Base-by-base conservation (phyloP, 2,797 vertebrate species). In the Danio albolineatus region DNA sequence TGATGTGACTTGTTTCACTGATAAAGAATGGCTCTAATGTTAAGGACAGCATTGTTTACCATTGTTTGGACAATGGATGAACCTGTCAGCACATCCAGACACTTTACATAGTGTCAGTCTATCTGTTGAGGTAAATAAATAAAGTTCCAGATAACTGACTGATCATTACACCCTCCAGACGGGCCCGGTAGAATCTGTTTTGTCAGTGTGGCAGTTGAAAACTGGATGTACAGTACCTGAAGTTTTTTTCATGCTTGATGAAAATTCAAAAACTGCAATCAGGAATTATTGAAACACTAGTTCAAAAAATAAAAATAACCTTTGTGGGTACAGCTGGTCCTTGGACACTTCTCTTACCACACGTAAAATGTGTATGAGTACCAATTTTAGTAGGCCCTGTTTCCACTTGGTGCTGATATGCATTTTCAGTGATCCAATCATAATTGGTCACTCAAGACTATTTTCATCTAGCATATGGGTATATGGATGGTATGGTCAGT, bases 21-120 rank as follows among this genome's bases (percentile, higher is more conserved):
- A 81, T 87, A 85, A 87, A 75, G 65, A 6, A 28, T 69, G 67
- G n/a, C 36, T 51, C 44, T 75, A 38, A 10, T 81, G 77, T 53
- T 60, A 75, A 72, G 65, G 71, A 75, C 69, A 49, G 74, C 80
- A 76, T 84, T 82, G 84, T 85, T 80, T 60, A 59, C 66, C 10
- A 10, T 73, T 79, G 78, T 82, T 78, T 82, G 72, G 60, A 5
- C 71, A 76, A 81, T 39, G 53, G 81, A 65, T 74, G 71, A 75
- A 76, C 51, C 74, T 28, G 36, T 82, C 75, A 76, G 41, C 57
- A 73, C 82, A 65, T 57, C 49, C 46, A n/a, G 78, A 82, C 82
- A 76, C 78, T 82, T 84, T 71, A 39, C 60, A 80, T 56, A 46
- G 46, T 69, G 21, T 67, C 64, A 28, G 64, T 28, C 44, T 13